Conservation (phyloP, 2,888 invertebrate species). For the Ichneumon xanthorius region DNA sequence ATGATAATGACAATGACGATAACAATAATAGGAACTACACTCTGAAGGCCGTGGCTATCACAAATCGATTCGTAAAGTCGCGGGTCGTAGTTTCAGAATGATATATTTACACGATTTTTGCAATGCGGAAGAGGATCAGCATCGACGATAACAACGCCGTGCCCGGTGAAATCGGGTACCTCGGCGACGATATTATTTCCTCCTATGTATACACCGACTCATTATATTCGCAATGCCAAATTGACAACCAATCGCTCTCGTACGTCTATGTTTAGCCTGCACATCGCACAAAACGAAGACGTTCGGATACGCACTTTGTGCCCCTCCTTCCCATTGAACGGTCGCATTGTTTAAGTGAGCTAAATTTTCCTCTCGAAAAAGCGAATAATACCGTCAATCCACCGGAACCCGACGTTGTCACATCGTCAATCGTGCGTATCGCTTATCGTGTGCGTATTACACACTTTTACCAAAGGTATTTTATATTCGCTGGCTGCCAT, state of each 20-base stretch:
- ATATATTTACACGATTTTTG: slow-evolving; percentile 18
- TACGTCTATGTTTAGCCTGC: slow-evolving; percentile 48
- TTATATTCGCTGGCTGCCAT: background rate
- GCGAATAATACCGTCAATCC: slow-evolving; percentile 47
- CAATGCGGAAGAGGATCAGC: slow-evolving; percentile 1
- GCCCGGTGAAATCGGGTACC: slow-evolving; percentile 16
- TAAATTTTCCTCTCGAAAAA: background rate
- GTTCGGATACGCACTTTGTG: background rate
- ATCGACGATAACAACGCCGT: slow-evolving; percentile 6
- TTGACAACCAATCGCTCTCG: slow-evolving; percentile 35
- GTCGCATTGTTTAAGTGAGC: background rate
- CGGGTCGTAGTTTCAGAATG: background rate
- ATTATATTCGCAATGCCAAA: slow-evolving; percentile 27
- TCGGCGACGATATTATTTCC: slow-evolving; percentile 13
- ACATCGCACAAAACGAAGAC: background rate
- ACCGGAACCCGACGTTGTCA: slow-evolving; percentile 6
- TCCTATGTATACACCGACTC: background rate
- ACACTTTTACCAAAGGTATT: background rate
- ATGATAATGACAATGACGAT: too few species aligned
- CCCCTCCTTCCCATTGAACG: background rate
- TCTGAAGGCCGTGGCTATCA: slow-evolving; percentile 2
- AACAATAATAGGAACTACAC: too few species aligned
- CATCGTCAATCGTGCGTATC: slow-evolving; percentile 77
- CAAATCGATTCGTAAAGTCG: slow-evolving; percentile 37
- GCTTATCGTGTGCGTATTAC: slow-evolving; percentile 79